phyloP scores from a whole-genome alignment of 2,797 vertebrate genomes.

The Cottoperca gobio region DNA sequence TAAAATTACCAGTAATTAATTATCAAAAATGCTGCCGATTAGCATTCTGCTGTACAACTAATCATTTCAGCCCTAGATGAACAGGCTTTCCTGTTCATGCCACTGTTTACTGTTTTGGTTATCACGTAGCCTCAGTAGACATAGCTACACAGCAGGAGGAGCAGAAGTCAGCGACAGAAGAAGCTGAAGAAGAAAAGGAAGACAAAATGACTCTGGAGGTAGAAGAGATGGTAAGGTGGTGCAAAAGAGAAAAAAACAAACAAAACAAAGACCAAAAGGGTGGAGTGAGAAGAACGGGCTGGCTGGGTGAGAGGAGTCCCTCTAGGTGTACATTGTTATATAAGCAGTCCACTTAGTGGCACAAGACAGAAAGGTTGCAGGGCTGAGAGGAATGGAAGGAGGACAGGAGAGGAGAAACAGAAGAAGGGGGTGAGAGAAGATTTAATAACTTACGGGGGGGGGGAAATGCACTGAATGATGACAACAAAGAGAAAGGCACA shows the following conservation, averaged over 20 bases:
- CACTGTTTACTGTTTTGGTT: conserved; percentile 39
- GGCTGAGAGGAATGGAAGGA: conserved; percentile 54
- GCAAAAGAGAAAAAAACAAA: conserved; percentile 23
- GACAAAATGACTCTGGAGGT: conserved; percentile 19
- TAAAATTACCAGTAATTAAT: neutral
- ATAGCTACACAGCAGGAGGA: conserved; percentile 41
- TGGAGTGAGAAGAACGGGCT: conserved; percentile 42
- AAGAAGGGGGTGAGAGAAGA: conserved; percentile 46
- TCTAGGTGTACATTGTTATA: conserved; percentile 72
- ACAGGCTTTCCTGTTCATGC: conserved; percentile 8
- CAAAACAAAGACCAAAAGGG: conserved; percentile 33
- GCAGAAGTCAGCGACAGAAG: conserved; percentile 21
- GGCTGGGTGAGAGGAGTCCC: conserved; percentile 65
- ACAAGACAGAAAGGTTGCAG: conserved; percentile 72
- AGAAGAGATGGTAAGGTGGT: conserved; percentile 41
- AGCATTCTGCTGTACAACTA: neutral
- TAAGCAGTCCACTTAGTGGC: conserved; percentile 79
- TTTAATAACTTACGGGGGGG: conserved; percentile 63
- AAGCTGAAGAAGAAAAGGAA: conserved; percentile 13
- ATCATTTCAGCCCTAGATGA: neutral
- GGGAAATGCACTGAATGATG: conserved; percentile 64
- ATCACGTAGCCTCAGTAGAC: conserved; percentile 21
- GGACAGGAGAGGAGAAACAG: conserved; percentile 22
- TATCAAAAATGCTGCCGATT: neutral
- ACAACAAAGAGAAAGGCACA: conserved; percentile 54